Conservation (phyloP, 2,113 vertebrate species). For the Oncorhynchus kisutch region DNA sequence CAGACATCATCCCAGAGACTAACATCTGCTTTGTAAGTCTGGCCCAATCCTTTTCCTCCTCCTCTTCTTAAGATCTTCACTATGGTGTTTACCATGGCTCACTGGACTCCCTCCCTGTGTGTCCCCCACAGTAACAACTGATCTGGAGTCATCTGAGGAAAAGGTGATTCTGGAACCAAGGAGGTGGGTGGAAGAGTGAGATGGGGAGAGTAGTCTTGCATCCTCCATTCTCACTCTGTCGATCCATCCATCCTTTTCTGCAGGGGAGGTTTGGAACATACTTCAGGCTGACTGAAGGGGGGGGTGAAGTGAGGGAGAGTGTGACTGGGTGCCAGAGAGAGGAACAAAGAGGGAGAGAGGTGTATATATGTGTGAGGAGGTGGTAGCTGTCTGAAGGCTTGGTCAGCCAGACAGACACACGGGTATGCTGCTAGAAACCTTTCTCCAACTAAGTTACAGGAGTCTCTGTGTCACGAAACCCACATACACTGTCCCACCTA, state of each 20-base stretch:
- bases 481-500: slow-evolving; percentile 12
- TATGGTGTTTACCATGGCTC: not conserved
- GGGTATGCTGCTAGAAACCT: slow-evolving; percentile 50
- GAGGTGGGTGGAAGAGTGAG: slow-evolving; percentile 16
- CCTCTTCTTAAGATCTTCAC: not conserved
- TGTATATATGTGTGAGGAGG: not conserved
- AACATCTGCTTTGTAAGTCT: slow-evolving; percentile 85
- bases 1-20: slow-evolving; percentile 82
- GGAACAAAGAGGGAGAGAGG: not conserved
- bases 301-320: slow-evolving; percentile 8
- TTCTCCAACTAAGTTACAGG: not conserved
- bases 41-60: not conserved
- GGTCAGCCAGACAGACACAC: slow-evolving; percentile 24
- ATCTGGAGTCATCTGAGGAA: slow-evolving; percentile 19
- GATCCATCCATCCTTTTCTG: not conserved
- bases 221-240: slow-evolving; percentile 20
- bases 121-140: slow-evolving; percentile 53
- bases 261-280: slow-evolving; percentile 12
- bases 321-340: slow-evolving; percentile 20
- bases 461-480: slow-evolving; percentile 17
- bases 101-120: not conserved
- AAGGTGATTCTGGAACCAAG: slow-evolving; percentile 11
- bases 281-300: not conserved
- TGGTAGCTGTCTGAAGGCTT: slow-evolving; percentile 25
- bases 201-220: not conserved